phyloP scores from a whole-genome alignment of 2,797 vertebrate genomes.

The Hafferia zeledoni region DNA sequence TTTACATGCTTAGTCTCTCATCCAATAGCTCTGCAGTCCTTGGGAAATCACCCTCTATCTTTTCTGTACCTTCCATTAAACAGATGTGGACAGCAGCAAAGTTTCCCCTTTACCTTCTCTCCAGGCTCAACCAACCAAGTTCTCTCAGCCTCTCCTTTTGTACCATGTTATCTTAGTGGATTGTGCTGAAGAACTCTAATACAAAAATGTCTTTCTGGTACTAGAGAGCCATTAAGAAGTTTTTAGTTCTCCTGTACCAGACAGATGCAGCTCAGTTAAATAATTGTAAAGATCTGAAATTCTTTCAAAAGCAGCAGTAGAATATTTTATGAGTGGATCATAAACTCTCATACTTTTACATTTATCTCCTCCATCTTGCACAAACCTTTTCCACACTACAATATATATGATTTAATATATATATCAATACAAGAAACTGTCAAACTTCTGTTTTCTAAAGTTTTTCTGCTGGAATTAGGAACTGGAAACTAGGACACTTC shows the following conservation, averaged over 20 bases:
- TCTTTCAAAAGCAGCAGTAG: not conserved
- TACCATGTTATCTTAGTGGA: not conserved
- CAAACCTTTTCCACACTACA: not conserved
- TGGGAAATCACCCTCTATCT: not conserved
- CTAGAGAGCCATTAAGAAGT: not conserved
- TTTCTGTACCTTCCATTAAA: not conserved
- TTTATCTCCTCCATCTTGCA: not conserved
- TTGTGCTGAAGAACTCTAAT: not conserved
- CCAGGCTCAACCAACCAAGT: not conserved
- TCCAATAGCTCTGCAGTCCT: not conserved
- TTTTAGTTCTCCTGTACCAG: not conserved
- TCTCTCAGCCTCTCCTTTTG: not conserved
- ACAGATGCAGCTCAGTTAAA: not conserved
- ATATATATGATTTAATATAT: not conserved
- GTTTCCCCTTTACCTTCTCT: not conserved
- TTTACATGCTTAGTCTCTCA: not conserved
- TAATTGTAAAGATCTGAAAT: not conserved
- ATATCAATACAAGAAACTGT: not conserved
- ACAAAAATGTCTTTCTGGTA: not conserved
- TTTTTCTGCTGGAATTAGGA: slow-evolving; percentile 3
- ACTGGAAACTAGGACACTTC: slow-evolving; percentile 45
- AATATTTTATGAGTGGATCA: not conserved
- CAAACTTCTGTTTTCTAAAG: slow-evolving; percentile 29
- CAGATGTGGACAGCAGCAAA: not conserved
- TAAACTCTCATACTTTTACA: not conserved